Evolutionary conservation across 2,888 invertebrate species (phyloP).

Genomic region (Troglohyphantes excavatus): DNA sequence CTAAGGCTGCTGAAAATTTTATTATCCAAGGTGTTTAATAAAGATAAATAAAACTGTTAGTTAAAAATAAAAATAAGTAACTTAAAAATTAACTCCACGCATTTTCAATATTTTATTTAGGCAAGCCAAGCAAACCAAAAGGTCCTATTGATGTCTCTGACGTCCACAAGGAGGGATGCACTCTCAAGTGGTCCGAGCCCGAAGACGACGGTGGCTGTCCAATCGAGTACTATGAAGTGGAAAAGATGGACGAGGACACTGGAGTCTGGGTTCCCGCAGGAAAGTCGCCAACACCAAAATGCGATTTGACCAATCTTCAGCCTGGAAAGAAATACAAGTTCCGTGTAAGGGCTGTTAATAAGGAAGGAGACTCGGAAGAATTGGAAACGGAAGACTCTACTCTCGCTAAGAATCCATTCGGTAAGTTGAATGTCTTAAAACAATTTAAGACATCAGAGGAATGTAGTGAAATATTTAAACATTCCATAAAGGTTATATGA

Average conservation of each 20-base stretch:
- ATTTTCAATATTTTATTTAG: constrained; percentile 41
- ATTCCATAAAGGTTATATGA: background rate
- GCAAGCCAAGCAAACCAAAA: constrained; percentile 80
- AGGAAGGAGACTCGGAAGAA: constrained; percentile 85
- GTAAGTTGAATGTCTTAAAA: constrained; percentile 81
- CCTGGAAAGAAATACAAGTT: constrained; percentile 85
- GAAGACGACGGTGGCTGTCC: constrained; percentile 82
- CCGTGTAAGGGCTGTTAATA: constrained; percentile 85
- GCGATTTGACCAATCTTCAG: constrained; percentile 83
- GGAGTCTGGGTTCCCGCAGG: constrained; percentile 83
- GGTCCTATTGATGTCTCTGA: constrained; percentile 83
- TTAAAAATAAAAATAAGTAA: too few relatives aligned
- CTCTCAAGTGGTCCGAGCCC: constrained; percentile 82
- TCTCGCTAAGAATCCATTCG: constrained; percentile 85
- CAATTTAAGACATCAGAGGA: too few relatives aligned
- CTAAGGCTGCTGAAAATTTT: too few relatives aligned
- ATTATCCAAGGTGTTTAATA: too few relatives aligned
- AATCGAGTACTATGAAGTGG: constrained; percentile 81
- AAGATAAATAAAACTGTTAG: too few relatives aligned
- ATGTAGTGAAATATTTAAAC: too few relatives aligned
- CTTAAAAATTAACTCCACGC: too few relatives aligned
- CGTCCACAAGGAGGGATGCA: constrained; percentile 82
- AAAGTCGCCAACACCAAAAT: constrained; percentile 81
- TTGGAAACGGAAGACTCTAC: constrained; percentile 84
- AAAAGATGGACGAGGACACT: constrained; percentile 83